Evolutionary conservation across 2,113 vertebrate genomes (phyloP), one percentile per base, ranked within the genome.

Genomic region (Ondatra zibethicus): DNA sequence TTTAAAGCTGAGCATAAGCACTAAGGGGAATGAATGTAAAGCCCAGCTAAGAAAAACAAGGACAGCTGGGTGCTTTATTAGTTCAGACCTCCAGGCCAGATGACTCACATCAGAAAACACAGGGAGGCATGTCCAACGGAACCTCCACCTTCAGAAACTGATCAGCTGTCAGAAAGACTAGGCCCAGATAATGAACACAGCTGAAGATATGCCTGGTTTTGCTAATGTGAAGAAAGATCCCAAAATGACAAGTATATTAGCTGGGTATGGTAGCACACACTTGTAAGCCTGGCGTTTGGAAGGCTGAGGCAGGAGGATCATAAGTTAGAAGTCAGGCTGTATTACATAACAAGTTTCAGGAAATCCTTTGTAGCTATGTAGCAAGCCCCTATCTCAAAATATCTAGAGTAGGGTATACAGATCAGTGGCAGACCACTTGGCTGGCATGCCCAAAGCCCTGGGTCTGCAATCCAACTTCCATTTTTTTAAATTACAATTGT

Each of bases 201-300:
- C 39, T 27, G 33, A 76, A 81, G 23, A 33, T 36, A 47, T 58
- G 45, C 52, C 55, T 86, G 17, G 47, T 61, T 90, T 75, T 45
- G 29, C 89, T 55, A 81, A 78, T 78, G n/a, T 27, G 36, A 96
- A 86, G 72, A 89, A 78, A 80, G 77, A 73, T 75, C 23, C 68
- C 39, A 84, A 86, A 85, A 50, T 94, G 65, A 31, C 36, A 77
- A 21, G 31, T 39, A 29, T 29, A 88, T 88, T 72, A 55, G 36
- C 66, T 39, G 50, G 47, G 23, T 58, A 10, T 88, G 36, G 47
- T 39, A 52, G 21, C 47, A 47, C 12, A 52, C 33, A 52, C 47
- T 36, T 88, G 13, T 39, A 52, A 88, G 16, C 66, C 47, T n/a
- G 10, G 47, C 33, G 50, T 36, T 88, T 73, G n/a, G 23, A 39